phyloP scores from a whole-genome alignment of 2,113 vertebrate species.

The Tupaia tana region DNA sequence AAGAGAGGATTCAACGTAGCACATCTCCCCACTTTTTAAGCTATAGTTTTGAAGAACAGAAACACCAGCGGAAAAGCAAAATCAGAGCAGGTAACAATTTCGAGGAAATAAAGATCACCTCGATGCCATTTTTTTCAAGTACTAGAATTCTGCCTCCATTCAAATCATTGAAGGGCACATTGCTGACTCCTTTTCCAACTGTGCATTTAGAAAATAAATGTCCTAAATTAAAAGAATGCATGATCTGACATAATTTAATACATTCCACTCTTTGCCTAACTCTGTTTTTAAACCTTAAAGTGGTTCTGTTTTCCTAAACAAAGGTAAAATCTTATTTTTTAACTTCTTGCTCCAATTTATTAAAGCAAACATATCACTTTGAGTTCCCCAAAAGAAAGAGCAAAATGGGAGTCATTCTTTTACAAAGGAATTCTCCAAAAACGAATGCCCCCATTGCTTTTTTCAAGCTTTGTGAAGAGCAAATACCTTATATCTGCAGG shows the following conservation, averaged over 20 bases:
- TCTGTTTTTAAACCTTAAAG: constrained; percentile 54
- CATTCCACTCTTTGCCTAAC: constrained; percentile 33
- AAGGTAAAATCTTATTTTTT: constrained; percentile 18
- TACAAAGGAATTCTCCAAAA: constrained; percentile 28
- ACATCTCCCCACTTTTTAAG: neutral
- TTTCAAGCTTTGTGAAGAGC: constrained; percentile 21
- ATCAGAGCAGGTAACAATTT: neutral
- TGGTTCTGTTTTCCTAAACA: constrained; percentile 59
- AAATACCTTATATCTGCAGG: constrained; percentile 12
- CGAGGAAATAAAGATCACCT: constrained; percentile 5
- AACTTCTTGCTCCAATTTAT: constrained; percentile 7
- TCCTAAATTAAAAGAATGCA: constrained; percentile 58
- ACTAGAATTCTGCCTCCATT: neutral
- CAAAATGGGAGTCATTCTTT: constrained; percentile 32
- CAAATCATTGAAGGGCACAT: neutral
- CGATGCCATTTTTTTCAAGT: neutral
- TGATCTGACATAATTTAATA: constrained; percentile 58
- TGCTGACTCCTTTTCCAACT: constrained; percentile 44
- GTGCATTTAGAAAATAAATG: constrained; percentile 36
- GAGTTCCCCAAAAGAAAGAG: constrained; percentile 28
- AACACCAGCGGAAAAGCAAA: constrained; percentile 24
- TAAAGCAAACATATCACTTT: constrained; percentile 11
- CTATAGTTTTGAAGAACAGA: constrained; percentile 21
- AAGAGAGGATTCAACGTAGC: neutral
- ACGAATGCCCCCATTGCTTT: neutral